Evolutionary conservation across 1,140 invertebrate genomes (phyloP).

Genomic region (Ditylenchus dipsaci): DNA sequence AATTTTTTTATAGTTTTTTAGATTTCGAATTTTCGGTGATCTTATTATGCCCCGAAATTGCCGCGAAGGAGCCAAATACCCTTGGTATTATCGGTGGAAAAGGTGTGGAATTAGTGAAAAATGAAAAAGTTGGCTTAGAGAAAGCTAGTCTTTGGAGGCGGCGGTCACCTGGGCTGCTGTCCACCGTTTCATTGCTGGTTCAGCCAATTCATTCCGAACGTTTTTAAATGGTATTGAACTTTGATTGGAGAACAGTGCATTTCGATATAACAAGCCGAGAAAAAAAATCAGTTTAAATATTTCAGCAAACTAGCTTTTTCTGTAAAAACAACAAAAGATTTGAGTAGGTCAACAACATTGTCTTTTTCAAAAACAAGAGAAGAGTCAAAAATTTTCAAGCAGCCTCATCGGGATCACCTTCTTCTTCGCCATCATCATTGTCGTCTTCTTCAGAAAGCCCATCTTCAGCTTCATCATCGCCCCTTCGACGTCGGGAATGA

Average conservation of each 20-base stretch:
- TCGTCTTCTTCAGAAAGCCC: constrained; percentile 6
- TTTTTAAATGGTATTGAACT: not conserved
- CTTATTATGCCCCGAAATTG: too few species aligned
- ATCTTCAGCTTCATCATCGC: constrained; percentile 35
- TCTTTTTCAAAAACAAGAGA: not conserved
- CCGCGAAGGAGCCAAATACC: too few species aligned
- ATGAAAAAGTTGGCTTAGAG: too few species aligned
- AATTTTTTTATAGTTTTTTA: too few species aligned
- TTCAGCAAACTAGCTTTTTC: not conserved
- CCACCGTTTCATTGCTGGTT: too few species aligned
- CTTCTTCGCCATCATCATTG: constrained; percentile 9
- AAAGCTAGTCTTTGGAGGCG: too few species aligned
- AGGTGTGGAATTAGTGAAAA: too few species aligned
- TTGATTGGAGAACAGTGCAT: not conserved
- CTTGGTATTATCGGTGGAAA: too few species aligned
- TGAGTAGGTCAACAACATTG: not conserved
- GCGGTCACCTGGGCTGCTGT: too few species aligned
- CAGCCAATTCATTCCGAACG: too few species aligned
- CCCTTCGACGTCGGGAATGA: constrained; percentile 72
- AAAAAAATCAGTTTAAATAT: not conserved
- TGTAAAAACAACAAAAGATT: not conserved
- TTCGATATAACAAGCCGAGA: not conserved
- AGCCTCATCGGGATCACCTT: constrained; percentile 11
- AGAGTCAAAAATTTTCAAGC: not conserved
- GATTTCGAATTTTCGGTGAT: too few species aligned